Percentiles rank a stretch among this genome's conserved stretches.
These are phyloP conservation scores for Porites lobata DNA, from an alignment of 92 coral and sea anemone species.

Conservation along the genomic window DNA sequence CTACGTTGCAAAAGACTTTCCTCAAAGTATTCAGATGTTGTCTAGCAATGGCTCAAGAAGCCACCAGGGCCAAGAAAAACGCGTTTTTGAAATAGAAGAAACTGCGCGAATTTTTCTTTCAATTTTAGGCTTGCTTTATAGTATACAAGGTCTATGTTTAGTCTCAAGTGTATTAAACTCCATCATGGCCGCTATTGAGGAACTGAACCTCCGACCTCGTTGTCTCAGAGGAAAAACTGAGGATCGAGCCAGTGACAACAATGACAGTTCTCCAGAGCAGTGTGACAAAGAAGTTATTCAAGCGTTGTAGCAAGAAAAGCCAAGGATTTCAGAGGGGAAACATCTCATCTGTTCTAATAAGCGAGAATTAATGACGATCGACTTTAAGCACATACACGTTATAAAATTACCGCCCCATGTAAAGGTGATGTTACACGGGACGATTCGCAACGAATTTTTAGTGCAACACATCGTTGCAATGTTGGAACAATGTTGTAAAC, in stretches of 20 bases:
- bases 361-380: too few species aligned
- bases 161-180: conserved; percentile 50
- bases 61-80: not conserved
- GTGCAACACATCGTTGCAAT: too few species aligned
- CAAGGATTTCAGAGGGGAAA: too few species aligned
- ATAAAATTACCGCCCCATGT: too few species aligned
- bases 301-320: too few species aligned
- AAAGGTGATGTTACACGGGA: too few species aligned
- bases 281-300: too few species aligned
- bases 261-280: not conserved
- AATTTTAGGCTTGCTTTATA: not conserved
- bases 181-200: conserved; percentile 38
- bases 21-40: not conserved
- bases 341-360: too few species aligned
- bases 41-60: not conserved
- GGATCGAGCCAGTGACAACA: not conserved
- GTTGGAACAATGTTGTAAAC: too few species aligned
- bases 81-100: not conserved
- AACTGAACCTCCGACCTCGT: not conserved
- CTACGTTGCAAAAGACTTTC: not conserved
- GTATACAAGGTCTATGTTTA: conserved; percentile 14
- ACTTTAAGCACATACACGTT: too few species aligned
- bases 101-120: not conserved
- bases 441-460: too few species aligned
- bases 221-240: not conserved